A percentile compares a stretch with the other conserved stretches of the same genome.
Conservation (phyloP, 37 sponge, comb jelly and placozoan species). For the Cladorhizidae sp. region DNA sequence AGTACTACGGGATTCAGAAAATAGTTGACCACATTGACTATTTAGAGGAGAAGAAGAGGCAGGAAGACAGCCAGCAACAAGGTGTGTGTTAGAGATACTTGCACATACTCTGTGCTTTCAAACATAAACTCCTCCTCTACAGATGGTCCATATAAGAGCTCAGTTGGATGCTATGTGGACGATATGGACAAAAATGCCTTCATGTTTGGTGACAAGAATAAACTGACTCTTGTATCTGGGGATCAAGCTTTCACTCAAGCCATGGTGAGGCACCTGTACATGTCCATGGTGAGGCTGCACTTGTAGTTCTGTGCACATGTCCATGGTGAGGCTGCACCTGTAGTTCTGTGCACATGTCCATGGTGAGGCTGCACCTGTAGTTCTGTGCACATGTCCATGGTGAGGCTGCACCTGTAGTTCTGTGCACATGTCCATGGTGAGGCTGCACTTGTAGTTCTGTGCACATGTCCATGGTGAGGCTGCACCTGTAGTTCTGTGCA, state of each 20-base stretch:
- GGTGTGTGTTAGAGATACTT: not conserved
- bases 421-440: too few relatives aligned
- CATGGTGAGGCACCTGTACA: conserved; percentile 8
- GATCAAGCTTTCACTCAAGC: conserved; percentile 59
- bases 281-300: not conserved
- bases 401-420: too few relatives aligned
- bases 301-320: not conserved
- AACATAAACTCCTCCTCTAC: not conserved
- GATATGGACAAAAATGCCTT: conserved; percentile 21
- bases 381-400: too few relatives aligned
- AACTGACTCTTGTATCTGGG: conserved; percentile 35
- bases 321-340: not conserved
- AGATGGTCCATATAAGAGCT: conserved; percentile 22
- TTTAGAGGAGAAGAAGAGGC: conserved; percentile 8
- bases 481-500: too few relatives aligned
- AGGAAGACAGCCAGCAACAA: not conserved
- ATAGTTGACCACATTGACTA: conserved; percentile 49
- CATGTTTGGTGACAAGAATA: conserved; percentile 26
- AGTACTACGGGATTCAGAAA: conserved; percentile 58
- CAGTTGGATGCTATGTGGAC: conserved; percentile 53
- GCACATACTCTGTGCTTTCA: not conserved
- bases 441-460: too few relatives aligned
- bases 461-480: too few relatives aligned
- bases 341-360: too few relatives aligned
- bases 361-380: too few relatives aligned